Evolutionary conservation across 37 sponge, comb jelly and placozoan genomes (phyloP), one percentile per base, ranked within the genome.

Genomic region (Amphimedon queenslandica): DNA sequence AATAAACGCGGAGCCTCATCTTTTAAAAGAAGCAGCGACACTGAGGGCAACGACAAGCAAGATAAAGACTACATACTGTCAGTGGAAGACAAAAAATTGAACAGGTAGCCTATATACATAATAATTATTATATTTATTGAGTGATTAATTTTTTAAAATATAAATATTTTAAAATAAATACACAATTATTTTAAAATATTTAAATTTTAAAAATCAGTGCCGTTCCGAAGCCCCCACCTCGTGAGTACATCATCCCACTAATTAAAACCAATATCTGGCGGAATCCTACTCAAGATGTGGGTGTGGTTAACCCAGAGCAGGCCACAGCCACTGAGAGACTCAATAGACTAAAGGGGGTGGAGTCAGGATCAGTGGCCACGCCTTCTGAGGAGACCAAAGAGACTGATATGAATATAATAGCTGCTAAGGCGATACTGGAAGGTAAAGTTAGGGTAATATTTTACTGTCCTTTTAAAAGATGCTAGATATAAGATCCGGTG

Each of bases 91-190:
- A 80, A 67, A 55, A 42, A 77, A n/a, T 74, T 90, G 21, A 53
- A 90, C 30, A 90, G 91, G 91, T 89, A 43, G 53, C 30, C 53
- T n/a, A n/a, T n/a, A n/a, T n/a, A n/a, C n/a, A n/a, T n/a, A n/a
- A n/a, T n/a, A n/a, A n/a, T n/a, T n/a, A n/a, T n/a, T n/a, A n/a
- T n/a, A n/a, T n/a, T n/a, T n/a, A n/a, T n/a, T n/a, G n/a, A n/a
- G n/a, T n/a, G n/a, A n/a, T n/a, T n/a, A n/a, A n/a, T n/a, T n/a
- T n/a, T n/a, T n/a, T n/a, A n/a, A n/a, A n/a, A n/a, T n/a, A n/a
- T n/a, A n/a, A n/a, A n/a, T n/a, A n/a, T n/a, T n/a, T n/a, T n/a
- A n/a, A n/a, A n/a, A n/a, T n/a, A n/a, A n/a, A n/a, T n/a, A n/a
- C n/a, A n/a, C n/a, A n/a, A n/a, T n/a, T n/a, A n/a, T n/a, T n/a